These are phyloP conservation scores for Strigamia maritima DNA, from an alignment of 2,888 invertebrate species.

Conservation along the genomic window DNA sequence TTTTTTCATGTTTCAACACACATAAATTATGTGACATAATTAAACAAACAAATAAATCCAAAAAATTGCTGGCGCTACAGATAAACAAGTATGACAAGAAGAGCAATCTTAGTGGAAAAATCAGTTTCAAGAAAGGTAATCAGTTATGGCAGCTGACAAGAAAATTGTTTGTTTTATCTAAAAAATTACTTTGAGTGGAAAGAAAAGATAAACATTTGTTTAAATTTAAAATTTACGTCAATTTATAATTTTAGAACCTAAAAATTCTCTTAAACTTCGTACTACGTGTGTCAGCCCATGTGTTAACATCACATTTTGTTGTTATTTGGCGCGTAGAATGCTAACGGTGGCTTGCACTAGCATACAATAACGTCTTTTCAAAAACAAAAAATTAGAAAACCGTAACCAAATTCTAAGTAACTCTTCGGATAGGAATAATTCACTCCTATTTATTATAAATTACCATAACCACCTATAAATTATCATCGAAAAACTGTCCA, in stretches of 20 bases:
- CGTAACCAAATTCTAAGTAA: background rate
- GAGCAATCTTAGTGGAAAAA: background rate
- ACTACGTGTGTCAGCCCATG: too few relatives aligned
- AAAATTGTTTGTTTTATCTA: background rate
- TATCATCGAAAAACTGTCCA: slow-evolving; percentile 9
- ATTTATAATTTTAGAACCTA: too few relatives aligned
- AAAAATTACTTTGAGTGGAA: background rate
- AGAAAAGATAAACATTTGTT: background rate
- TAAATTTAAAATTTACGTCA: background rate
- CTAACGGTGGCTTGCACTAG: too few relatives aligned
- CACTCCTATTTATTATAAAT: background rate
- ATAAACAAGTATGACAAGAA: background rate
- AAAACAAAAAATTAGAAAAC: too few relatives aligned
- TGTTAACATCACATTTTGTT: too few relatives aligned
- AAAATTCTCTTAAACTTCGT: too few relatives aligned
- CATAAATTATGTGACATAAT: too few relatives aligned
- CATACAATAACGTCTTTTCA: too few relatives aligned
- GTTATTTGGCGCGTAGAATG: too few relatives aligned
- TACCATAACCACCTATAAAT: slow-evolving; percentile 28
- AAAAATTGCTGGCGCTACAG: background rate
- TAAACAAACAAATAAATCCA: background rate
- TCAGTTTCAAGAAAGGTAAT: background rate
- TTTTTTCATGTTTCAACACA: background rate
- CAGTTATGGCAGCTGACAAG: background rate
- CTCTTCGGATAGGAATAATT: background rate